Evolutionary conservation across 2,113 vertebrate genomes (phyloP).

Genomic region (Elgaria multicarinata): DNA sequence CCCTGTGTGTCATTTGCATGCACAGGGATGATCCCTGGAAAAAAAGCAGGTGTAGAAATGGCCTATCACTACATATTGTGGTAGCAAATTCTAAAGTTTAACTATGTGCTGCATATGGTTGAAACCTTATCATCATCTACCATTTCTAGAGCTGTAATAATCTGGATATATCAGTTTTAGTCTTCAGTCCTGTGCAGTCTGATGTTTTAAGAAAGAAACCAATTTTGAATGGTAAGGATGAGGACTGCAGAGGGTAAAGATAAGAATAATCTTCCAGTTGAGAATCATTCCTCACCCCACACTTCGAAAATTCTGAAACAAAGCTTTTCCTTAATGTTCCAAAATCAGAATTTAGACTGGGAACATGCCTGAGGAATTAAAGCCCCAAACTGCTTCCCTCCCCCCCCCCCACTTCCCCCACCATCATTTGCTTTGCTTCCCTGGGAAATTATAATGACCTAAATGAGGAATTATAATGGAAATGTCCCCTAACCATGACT

Average conservation of each 20-base stretch:
- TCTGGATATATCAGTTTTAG: not conserved
- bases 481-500: not conserved
- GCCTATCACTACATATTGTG: no score
- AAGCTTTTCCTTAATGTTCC: not conserved
- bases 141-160: not conserved
- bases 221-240: not conserved
- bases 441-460: slow-evolving; percentile 2
- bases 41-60: no score
- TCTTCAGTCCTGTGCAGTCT: not conserved
- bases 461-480: not conserved
- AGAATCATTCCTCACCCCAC: accelerated
- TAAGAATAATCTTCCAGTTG: not conserved
- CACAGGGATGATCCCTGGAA: no score
- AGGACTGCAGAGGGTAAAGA: no score
- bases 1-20: no score
- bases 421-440: not conserved
- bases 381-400: not conserved
- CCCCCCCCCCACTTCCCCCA: no score
- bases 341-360: slow-evolving; percentile 27
- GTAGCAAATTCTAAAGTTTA: no score
- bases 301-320: not conserved
- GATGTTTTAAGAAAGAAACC: not conserved
- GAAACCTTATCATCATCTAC: not conserved
- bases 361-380: slow-evolving; percentile 14
- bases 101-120: not conserved